Conservation (phyloP, 2,113 vertebrate genomes). For the Malaclemys terrapin region DNA sequence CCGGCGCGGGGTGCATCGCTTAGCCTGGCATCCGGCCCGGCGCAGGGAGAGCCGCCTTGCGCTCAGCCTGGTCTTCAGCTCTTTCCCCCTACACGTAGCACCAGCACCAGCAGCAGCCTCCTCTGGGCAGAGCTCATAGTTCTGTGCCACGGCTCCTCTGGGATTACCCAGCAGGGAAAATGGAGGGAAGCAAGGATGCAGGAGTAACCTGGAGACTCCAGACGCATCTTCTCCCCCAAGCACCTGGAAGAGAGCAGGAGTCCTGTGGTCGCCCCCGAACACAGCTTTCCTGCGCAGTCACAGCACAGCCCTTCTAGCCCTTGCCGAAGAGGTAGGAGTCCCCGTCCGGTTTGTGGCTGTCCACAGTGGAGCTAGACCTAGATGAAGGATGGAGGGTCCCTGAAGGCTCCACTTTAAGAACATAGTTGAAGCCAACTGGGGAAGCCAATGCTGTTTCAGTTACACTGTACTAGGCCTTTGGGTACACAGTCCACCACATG, state of each 20-base stretch:
- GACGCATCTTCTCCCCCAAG: background rate
- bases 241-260: background rate
- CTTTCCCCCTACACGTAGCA: background rate
- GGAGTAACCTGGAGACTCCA: background rate
- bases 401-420: background rate
- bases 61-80: background rate
- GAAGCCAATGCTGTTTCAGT: background rate
- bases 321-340: background rate
- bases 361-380: background rate
- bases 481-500: background rate
- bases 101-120: background rate
- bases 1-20: too few relatives aligned
- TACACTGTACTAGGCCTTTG: background rate
- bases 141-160: background rate
- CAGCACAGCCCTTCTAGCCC: background rate
- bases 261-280: background rate
- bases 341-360: background rate
- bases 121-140: background rate
- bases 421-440: background rate
- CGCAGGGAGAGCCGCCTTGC: too few relatives aligned
- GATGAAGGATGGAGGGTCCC: background rate
- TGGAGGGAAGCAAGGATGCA: background rate
- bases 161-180: background rate
- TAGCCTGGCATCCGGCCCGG: too few relatives aligned
- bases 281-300: background rate